Evolutionary conservation across 92 coral and sea anemone species (phyloP).

Genomic region (Blastomussa wellsi): DNA sequence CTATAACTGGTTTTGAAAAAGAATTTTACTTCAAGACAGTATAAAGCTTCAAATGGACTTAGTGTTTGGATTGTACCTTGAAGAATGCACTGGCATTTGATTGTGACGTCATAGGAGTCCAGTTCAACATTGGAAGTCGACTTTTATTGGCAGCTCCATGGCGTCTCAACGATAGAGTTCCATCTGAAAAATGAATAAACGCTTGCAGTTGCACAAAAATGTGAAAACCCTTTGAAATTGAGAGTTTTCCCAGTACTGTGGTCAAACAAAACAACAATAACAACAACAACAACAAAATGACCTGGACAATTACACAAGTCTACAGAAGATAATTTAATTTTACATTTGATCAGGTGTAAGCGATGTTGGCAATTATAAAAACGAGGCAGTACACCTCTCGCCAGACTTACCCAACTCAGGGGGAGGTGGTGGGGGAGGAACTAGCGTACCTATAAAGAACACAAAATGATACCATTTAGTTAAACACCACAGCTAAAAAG

Average conservation of each 20-base stretch:
- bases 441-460: conserved; percentile 3
- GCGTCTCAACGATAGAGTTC: conserved; percentile 43
- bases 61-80: conserved; percentile 52
- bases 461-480: neutral
- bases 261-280: neutral
- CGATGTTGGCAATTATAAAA: neutral
- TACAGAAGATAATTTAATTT: neutral
- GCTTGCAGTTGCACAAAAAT: neutral
- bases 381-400: neutral
- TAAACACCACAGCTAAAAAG: neutral
- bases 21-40: neutral
- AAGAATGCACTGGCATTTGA: conserved; percentile 62
- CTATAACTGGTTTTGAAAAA: neutral
- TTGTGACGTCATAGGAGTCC: conserved; percentile 71
- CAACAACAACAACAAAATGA: neutral
- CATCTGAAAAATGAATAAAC: conserved; percentile 28
- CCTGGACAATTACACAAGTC: neutral
- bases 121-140: conserved; percentile 94
- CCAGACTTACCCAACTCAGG: conserved; percentile 52
- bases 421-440: conserved; percentile 67
- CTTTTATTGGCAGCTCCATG: conserved; percentile 66
- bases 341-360: neutral
- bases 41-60: neutral
- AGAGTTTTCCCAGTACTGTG: neutral
- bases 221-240: neutral